Base-by-base conservation (phyloP, 2,888 invertebrate species). In the Caenorhabditis japonica region DNA sequence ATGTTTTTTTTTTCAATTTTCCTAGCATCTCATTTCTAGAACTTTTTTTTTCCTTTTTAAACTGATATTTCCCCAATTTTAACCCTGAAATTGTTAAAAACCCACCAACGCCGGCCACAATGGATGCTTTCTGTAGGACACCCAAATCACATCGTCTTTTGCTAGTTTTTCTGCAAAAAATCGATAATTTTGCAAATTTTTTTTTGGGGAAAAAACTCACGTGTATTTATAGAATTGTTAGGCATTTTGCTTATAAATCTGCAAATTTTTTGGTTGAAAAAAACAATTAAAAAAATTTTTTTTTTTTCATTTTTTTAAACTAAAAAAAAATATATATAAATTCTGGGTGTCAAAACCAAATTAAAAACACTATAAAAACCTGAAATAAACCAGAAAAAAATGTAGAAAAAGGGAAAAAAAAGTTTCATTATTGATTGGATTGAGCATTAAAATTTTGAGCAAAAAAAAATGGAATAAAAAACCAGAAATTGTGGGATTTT, bases 61-160 rank as follows among this genome's bases (percentile, higher is more conserved):
- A n/a, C n/a, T n/a, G n/a, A n/a, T n/a, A n/a, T n/a, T n/a, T n/a
- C n/a, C n/a, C n/a, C n/a, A n/a, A n/a, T n/a, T n/a, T n/a, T n/a
- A n/a, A n/a, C 21, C n/a, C 21, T 12, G 15, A 41, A 15, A 36
- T 33, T 15, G 30, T 15, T 36, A 61, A 19, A 13, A 15, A 46
- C 47, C 25, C 25, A 83, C 82, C 39, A 79, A 53, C 17, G 84
- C 80, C 12, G 84, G 84, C 84, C 84, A 84, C 34, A 74, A 21
- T 8, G 78, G 78, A 30, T 66, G 62, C 36, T 61, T 68, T 30
- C 83, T 74, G 55, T 79, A 84, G 3, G 79, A 79, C 5, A 81
- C 84, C 83, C 82, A 85, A 19, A 83, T 58, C 10, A 85, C 72
- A 39, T 84, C 83, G 23, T 80, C 83, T 53, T 30, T 30, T 21